These are phyloP conservation scores for Neoniphon sammara DNA, from an alignment of 2,797 vertebrate genomes.

Conservation along the genomic window DNA sequence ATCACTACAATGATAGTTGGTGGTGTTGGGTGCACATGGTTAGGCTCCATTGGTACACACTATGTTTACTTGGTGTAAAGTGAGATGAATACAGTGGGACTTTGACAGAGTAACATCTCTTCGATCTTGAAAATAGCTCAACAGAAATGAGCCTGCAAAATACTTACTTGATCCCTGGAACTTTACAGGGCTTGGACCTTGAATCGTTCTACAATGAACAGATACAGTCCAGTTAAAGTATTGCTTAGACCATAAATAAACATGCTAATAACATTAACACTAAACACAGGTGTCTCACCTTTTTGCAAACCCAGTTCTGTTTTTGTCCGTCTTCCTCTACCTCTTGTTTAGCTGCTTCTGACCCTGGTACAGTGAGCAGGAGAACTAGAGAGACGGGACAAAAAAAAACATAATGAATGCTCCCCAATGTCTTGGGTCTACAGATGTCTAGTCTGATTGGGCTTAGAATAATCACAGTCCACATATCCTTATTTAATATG, in stretches of 20 bases:
- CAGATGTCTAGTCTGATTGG: slow-evolving; percentile 41
- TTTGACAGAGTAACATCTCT: background rate
- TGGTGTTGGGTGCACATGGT: background rate
- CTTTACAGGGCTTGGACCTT: slow-evolving; percentile 91
- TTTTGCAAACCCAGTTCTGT: slow-evolving; percentile 91
- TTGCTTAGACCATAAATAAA: background rate
- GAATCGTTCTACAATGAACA: slow-evolving; percentile 82
- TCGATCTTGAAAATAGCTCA: background rate
- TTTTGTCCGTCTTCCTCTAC: slow-evolving; percentile 85
- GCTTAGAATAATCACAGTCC: slow-evolving; percentile 42
- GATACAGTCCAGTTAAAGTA: slow-evolving; percentile 10
- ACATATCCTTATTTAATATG: slow-evolving; percentile 25
- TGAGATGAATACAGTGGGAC: background rate
- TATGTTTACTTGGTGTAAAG: background rate
- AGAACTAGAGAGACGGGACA: slow-evolving; percentile 81
- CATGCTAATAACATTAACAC: background rate
- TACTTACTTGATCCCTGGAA: slow-evolving; percentile 96
- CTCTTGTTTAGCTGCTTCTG: slow-evolving; percentile 86
- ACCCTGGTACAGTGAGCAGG: slow-evolving; percentile 89
- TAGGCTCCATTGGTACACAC: background rate
- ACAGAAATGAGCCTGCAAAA: slow-evolving; percentile 14
- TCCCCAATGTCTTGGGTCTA: slow-evolving; percentile 32
- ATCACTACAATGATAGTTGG: too few species aligned
- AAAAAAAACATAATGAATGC: background rate
- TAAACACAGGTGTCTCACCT: slow-evolving; percentile 78